Evolutionary conservation across 2,888 invertebrate genomes (phyloP).

Genomic region (Nematopogon swammerdamellus): DNA sequence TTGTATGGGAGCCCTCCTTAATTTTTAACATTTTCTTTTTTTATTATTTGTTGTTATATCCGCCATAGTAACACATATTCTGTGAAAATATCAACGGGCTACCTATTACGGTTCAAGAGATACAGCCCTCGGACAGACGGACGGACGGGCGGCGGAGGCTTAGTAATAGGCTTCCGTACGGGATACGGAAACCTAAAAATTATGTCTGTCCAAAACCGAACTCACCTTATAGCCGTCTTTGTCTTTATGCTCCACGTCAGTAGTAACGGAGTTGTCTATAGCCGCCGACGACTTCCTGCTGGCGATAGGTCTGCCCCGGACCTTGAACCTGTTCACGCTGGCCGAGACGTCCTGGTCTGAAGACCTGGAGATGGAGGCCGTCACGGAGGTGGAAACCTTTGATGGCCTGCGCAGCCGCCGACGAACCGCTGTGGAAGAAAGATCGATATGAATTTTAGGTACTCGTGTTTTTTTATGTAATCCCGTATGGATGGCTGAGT

Average conservation of each 20-base stretch:
- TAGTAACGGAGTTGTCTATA: conserved; percentile 51
- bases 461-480: no score
- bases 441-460: background rate
- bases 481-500: no score
- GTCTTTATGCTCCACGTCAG: conserved; percentile 58
- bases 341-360: conserved; percentile 49
- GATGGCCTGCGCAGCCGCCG: conserved; percentile 66
- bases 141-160: no score
- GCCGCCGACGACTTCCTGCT: conserved; percentile 54
- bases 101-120: no score
- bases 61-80: no score
- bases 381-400: conserved; percentile 56
- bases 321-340: conserved; percentile 64
- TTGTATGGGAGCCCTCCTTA: no score
- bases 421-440: conserved; percentile 51
- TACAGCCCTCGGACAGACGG: no score
- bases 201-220: background rate
- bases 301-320: conserved; percentile 58
- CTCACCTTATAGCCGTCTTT: conserved; percentile 69
- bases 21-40: no score
- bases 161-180: no score
- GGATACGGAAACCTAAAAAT: no score
- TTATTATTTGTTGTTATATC: no score
- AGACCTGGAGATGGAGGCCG: conserved; percentile 62
- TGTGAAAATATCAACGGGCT: no score